phyloP scores from a whole-genome alignment of 2,888 invertebrate genomes.

The Masnerella sp. region DNA sequence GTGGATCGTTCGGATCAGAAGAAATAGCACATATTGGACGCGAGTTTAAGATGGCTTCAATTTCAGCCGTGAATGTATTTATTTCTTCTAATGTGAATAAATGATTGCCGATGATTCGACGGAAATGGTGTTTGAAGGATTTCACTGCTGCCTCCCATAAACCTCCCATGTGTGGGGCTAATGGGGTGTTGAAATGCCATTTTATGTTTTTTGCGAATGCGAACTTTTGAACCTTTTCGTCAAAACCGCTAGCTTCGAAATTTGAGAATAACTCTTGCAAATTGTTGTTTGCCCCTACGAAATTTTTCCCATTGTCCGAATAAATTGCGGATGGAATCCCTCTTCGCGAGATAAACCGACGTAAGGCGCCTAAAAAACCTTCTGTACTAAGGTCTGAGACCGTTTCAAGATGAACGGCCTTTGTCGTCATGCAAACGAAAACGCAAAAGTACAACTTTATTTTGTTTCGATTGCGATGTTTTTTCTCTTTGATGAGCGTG shows the following conservation, averaged over 20 bases:
- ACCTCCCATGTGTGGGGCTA: slow-evolving; percentile 7
- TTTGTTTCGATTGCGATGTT: slow-evolving; percentile 22
- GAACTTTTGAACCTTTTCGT: not conserved
- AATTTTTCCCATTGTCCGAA: slow-evolving; percentile 59
- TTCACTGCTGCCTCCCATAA: no score
- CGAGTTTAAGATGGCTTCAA: no score
- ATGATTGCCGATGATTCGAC: not conserved
- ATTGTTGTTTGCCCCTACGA: slow-evolving; percentile 55
- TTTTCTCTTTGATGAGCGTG: slow-evolving; percentile 43
- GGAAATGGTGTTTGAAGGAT: slow-evolving; percentile 8
- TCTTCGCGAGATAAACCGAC: slow-evolving; percentile 44
- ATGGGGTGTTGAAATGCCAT: not conserved
- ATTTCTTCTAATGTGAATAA: slow-evolving; percentile 4
- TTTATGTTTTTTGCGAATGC: not conserved
- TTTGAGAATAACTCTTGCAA: slow-evolving; percentile 26
- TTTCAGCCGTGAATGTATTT: not conserved
- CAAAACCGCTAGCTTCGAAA: not conserved
- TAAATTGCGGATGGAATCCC: slow-evolving; percentile 29
- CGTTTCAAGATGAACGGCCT: slow-evolving; percentile 56
- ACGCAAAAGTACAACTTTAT: slow-evolving; percentile 47
- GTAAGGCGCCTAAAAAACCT: slow-evolving; percentile 51
- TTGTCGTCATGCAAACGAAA: slow-evolving; percentile 27
- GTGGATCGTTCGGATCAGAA: not conserved
- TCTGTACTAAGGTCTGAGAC: slow-evolving; percentile 54
- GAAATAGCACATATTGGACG: not conserved